A percentile compares a stretch with the other conserved stretches of the same genome.
Conservation (phyloP, 2,888 invertebrate genomes). For the Auanema freiburgensis region DNA sequence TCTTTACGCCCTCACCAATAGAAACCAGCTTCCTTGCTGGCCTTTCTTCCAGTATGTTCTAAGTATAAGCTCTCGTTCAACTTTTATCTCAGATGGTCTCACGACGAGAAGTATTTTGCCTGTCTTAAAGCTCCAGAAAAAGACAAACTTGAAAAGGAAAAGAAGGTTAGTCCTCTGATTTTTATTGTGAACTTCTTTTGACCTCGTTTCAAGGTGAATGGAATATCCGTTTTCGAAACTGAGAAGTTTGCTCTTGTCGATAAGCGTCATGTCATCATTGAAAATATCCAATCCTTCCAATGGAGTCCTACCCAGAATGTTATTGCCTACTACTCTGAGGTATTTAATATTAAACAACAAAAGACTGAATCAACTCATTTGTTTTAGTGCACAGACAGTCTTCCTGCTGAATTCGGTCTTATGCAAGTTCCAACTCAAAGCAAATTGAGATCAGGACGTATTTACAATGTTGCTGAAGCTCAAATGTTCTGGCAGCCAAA, state of each 20-base stretch:
- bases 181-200: not conserved
- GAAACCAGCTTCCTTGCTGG: conserved; percentile 67
- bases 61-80: not conserved
- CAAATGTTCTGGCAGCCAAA: conserved; percentile 90
- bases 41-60: conserved; percentile 47
- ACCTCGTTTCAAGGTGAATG: conserved; percentile 52
- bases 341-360: conserved; percentile 65
- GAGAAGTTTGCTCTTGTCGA: conserved; percentile 90
- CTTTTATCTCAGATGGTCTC: conserved; percentile 76
- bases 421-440: conserved; percentile 50
- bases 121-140: conserved; percentile 58
- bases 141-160: conserved; percentile 46
- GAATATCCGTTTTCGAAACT: conserved; percentile 90
- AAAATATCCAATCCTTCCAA: conserved; percentile 80
- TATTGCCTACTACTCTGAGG: conserved; percentile 96
- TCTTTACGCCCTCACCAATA: conserved; percentile 40
- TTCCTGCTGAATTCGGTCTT: conserved; percentile 60
- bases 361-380: not conserved
- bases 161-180: conserved; percentile 26
- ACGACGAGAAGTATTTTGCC: conserved; percentile 61
- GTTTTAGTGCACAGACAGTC: conserved; percentile 26
- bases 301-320: conserved; percentile 98
- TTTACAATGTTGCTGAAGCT: conserved; percentile 94
- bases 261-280: conserved; percentile 79
- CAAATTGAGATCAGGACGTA: conserved; percentile 67